Percentiles rank a stretch among this genome's conserved stretches.
Conservation (phyloP, 2,888 invertebrate species). For the Cephus rjabovi region DNA sequence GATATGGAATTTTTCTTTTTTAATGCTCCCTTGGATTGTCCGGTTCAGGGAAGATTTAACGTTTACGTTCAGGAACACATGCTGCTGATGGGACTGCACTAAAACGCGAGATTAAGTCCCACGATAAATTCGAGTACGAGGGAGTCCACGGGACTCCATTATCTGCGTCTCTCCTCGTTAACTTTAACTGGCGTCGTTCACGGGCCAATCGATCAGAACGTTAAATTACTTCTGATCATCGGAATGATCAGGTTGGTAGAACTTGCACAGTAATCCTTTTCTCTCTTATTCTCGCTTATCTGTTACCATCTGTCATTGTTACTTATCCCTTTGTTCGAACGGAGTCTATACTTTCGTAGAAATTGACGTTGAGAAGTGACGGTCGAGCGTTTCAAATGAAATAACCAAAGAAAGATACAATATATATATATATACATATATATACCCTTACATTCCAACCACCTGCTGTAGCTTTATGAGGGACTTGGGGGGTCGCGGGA, state of each 20-base stretch:
- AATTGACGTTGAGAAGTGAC: not conserved
- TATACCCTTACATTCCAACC: not conserved
- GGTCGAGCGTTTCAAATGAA: not conserved
- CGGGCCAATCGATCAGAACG: not conserved
- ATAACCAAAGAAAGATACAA: not conserved
- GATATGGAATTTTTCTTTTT: not conserved
- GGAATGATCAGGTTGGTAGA: not conserved
- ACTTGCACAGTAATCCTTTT: not conserved
- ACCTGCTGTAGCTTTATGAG: not conserved
- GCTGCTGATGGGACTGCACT: slow-evolving; percentile 18
- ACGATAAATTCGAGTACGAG: slow-evolving; percentile 18
- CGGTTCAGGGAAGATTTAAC: not conserved
- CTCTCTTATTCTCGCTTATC: not conserved
- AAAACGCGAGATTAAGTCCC: slow-evolving; percentile 27
- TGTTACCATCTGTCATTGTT: not conserved
- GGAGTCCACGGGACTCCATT: not conserved
- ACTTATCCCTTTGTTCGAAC: not conserved
- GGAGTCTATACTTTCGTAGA: not conserved
- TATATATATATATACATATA: not conserved
- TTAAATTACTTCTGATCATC: not conserved
- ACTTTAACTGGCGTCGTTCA: not conserved
- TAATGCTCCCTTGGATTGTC: not conserved
- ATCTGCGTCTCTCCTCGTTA: not conserved
- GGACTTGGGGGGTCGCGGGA: not conserved
- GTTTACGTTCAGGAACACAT: slow-evolving; percentile 2